Evolutionary conservation across 2,888 invertebrate genomes (phyloP), one percentile per base, ranked within the genome.

Genomic region (Hypomecis atomaria): DNA sequence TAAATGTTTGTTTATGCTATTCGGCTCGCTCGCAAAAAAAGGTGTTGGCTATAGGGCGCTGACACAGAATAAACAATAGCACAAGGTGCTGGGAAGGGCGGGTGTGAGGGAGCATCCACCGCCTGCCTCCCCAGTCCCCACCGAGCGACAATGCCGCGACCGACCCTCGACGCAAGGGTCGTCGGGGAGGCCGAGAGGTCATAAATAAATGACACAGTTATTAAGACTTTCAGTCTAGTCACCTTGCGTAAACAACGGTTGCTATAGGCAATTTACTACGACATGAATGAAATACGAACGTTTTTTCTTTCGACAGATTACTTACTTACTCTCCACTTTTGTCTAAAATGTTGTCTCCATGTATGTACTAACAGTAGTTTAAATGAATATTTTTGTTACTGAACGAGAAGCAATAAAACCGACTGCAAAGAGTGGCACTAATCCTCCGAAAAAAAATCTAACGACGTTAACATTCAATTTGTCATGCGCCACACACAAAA

Each of bases 151-250:
- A 67, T 70, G 71, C 67, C 67, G 63, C 59, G 59, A 47, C 61
- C 67, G 71, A 23, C 66, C 71, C 67, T 69, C 69, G 65, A 65
- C 65, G 62, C 59, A 71, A 59, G 71, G 71, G 67, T 72, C 72
- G 69, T 59, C 50, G 59, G 53, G 50, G 65, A 71, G 69, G 64
- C 67, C 69, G 67, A 65, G 69, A 69, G 69, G 69, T 72, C 72
- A 67, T 70, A 70, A 69, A 70, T 72, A 72, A 66, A 65, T 71
- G 65, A 71, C 65, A 65, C 65, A 57, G 58, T 62, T 69, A 67
- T 70, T 66, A 62, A 56, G 59, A 65, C 56, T 58, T 55, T 60
- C 52, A 57, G 56, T 62, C 57, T 56, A 56, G 56, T 44, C 38
- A 62, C 45, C 61, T 55, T 42, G 38, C 47, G 48, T 45, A 47